Conservation (phyloP, 2,113 vertebrate genomes). For the Corythaixoides concolor region DNA sequence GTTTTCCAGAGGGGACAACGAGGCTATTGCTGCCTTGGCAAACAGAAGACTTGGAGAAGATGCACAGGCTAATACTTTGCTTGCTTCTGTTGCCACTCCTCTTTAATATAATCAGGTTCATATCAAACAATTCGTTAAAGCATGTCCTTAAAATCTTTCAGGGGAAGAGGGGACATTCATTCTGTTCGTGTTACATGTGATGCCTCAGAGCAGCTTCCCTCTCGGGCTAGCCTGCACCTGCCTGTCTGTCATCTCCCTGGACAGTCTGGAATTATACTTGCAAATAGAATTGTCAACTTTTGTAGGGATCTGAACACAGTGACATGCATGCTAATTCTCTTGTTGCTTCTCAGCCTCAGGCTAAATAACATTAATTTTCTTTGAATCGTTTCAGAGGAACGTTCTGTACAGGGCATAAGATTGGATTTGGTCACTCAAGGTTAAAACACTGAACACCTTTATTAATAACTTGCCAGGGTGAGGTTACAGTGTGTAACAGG, state of each 20-base stretch:
- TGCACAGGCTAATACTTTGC: not conserved
- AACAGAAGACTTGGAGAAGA: not conserved
- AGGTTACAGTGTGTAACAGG: not conserved
- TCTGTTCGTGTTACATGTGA: not conserved
- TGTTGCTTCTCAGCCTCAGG: conserved; percentile 26
- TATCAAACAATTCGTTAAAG: not conserved
- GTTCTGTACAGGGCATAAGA: not conserved
- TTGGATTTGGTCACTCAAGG: not conserved
- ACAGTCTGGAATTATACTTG: conserved; percentile 61
- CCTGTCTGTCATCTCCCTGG: conserved; percentile 46
- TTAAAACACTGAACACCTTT: conserved; percentile 12
- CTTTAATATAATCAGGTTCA: not conserved
- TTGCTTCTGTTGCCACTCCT: conserved; percentile 3
- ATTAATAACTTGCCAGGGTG: not conserved
- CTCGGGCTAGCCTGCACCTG: conserved; percentile 11
- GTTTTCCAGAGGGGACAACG: conserved; percentile 4
- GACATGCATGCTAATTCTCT: conserved; percentile 56
- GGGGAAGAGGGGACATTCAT: not conserved
- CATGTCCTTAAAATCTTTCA: not conserved
- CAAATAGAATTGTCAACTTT: conserved; percentile 55
- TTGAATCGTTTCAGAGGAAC: not conserved
- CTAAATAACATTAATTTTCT: conserved; percentile 31
- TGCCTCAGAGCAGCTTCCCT: not conserved
- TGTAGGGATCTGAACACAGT: not conserved
- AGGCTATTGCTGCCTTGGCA: not conserved